Base-by-base conservation (phyloP, 2,888 invertebrate genomes). In the Gandaritis pyraliata region DNA sequence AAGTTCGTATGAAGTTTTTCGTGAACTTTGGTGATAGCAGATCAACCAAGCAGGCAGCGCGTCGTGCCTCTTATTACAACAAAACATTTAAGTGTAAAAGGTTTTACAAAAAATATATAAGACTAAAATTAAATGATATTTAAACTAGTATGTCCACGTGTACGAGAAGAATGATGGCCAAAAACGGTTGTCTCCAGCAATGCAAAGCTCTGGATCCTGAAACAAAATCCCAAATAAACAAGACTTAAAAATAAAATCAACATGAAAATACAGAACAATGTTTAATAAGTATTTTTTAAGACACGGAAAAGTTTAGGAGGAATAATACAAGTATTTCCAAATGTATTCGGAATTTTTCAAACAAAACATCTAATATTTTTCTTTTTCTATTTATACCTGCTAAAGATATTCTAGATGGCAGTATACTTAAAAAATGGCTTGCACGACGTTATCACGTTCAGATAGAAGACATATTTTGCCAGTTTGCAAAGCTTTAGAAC, bases 141-240 rank as follows among this genome's bases (percentile, higher is more conserved):
- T 81, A 80, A 76, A 86, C 77, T 65, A 90, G 68, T 23, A 89
- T 73, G 70, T 87, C 87, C 64, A 90, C 81, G 68, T 90, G 90
- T 65, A 90, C 80, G 61, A 91, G 69, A 4, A 91, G 71, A 33
- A 88, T 78, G 48, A 90, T 73, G 6, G 85, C 86, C 65, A 90
- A 59, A 65, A 88, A 81, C 1, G 88, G 74, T 64, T 85, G 86
- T 66, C 84, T 79, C 90, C 90, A 92, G 70, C 90, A 88, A 18
- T 82, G 81, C 3, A 85, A 71, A 65, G 76, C 77, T 72, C 73
- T 81, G 52, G 87, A 78, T 72, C 90, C 91, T 91, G 80, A 1
- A 90, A 90, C 87, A 90, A 90, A 61, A 45, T 15, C 38, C 30
- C 50, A 4, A 50, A 58, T 62, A 64, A 61, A 73, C 66, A 57